These are phyloP conservation scores for Corapipo altera DNA, from an alignment of 2,113 vertebrate genomes.

Conservation along the genomic window DNA sequence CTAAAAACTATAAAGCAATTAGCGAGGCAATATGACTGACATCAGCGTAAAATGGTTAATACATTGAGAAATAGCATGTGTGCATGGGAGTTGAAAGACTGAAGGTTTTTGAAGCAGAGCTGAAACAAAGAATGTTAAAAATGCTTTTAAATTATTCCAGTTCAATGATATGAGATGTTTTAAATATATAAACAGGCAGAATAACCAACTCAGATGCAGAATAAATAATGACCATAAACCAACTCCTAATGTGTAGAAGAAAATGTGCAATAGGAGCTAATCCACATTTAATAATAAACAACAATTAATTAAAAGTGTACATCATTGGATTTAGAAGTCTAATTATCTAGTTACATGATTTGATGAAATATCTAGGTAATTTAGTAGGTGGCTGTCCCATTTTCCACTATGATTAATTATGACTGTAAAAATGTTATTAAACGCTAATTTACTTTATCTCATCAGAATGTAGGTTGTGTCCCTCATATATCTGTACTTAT, in stretches of 20 bases:
- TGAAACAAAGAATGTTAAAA: neutral
- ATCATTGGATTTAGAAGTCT: neutral
- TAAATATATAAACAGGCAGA: neutral
- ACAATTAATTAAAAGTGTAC: conserved; percentile 39
- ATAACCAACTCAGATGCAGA: neutral
- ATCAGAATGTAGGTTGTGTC: conserved; percentile 25
- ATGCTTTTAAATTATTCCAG: neutral
- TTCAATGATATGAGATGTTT: neutral
- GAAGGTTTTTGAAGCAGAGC: neutral
- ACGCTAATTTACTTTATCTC: conserved; percentile 20
- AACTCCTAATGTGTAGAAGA: neutral
- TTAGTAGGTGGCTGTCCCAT: neutral
- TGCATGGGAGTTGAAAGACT: neutral
- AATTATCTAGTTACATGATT: conserved; percentile 52
- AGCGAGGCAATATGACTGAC: neutral
- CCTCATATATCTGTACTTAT: neutral
- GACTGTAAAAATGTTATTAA: conserved; percentile 34
- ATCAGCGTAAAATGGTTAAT: neutral
- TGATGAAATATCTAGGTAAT: conserved; percentile 22
- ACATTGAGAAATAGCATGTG: neutral
- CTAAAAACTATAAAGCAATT: neutral
- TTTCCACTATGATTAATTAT: conserved; percentile 47
- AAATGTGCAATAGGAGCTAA: neutral
- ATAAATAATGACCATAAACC: neutral
- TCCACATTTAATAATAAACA: conserved; percentile 10